Conservation (phyloP, 2,888 invertebrate genomes). For the Drosophila mettleri region DNA sequence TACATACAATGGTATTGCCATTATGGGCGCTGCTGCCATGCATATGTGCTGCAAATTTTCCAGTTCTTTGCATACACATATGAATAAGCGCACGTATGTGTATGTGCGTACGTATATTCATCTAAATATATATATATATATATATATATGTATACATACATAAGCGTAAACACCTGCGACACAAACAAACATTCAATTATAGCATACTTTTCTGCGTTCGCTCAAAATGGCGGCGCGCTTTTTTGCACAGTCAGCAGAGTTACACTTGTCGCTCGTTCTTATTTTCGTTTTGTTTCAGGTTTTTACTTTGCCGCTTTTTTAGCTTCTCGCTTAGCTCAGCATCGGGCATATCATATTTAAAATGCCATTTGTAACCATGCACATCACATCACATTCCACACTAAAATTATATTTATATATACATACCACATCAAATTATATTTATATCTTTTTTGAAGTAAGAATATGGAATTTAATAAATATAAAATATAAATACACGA, state of each 20-base stretch:
- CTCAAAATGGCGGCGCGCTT: constrained; percentile 65
- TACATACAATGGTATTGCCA: constrained; percentile 69
- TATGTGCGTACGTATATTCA: constrained; percentile 8
- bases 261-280: constrained; percentile 28
- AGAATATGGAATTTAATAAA: too few relatives aligned
- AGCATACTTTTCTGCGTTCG: constrained; percentile 74
- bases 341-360: not conserved
- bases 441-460: too few relatives aligned
- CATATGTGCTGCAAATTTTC: constrained; percentile 53
- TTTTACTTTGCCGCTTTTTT: constrained; percentile 12
- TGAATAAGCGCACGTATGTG: not conserved
- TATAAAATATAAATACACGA: too few relatives aligned
- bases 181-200: constrained; percentile 76
- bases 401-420: not conserved
- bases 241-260: constrained; percentile 67
- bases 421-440: too few relatives aligned
- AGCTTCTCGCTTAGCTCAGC: not conserved
- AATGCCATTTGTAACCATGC: not conserved
- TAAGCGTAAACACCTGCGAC: constrained; percentile 42
- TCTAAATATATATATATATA: constrained; percentile 3
- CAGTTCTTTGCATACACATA: constrained; percentile 39
- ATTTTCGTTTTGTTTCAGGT: constrained; percentile 10
- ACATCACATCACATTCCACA: too few relatives aligned
- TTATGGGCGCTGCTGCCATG: constrained; percentile 58
- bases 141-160: constrained; percentile 11